Percentiles rank a stretch among this genome's conserved stretches.
phyloP scores from a whole-genome alignment of 1,140 invertebrate species.

The Chrysoperla carnea region DNA sequence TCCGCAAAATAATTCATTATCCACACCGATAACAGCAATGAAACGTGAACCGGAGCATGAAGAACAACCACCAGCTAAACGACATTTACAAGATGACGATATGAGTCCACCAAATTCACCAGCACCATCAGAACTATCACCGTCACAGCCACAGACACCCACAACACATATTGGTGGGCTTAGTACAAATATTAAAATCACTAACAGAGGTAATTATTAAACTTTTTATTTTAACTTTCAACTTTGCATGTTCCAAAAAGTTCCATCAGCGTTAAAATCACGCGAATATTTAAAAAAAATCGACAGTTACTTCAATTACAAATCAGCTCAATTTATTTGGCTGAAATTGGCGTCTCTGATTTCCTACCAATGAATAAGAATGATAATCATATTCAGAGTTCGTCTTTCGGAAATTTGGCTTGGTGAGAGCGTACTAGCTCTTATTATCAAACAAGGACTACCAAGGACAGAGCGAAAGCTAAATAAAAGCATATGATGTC shows the following conservation, averaged over 20 bases:
- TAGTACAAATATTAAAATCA: conserved; percentile 77
- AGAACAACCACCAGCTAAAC: conserved; percentile 31
- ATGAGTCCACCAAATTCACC: conserved; percentile 14
- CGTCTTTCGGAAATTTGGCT: no score
- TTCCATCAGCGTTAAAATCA: not conserved
- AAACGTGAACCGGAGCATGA: conserved; percentile 43
- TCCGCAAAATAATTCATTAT: conserved; percentile 16
- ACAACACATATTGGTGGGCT: conserved; percentile 24
- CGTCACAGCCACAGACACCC: conserved; percentile 13
- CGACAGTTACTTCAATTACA: no score
- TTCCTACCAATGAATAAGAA: no score
- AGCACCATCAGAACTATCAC: conserved; percentile 10
- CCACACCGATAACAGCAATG: conserved; percentile 21
- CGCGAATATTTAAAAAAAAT: no score
- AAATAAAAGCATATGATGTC: no score
- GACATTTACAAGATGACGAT: conserved; percentile 8
- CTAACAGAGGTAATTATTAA: conserved; percentile 54
- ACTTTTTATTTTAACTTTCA: conserved; percentile 2
- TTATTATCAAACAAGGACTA: no score
- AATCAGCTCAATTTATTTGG: no score
- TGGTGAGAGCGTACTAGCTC: no score
- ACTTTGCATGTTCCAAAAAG: no score
- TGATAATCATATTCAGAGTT: no score
- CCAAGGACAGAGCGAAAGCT: no score
- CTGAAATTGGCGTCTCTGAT: no score